Conservation (phyloP, 2,113 vertebrate genomes). For the Onychostoma macrolepis region DNA sequence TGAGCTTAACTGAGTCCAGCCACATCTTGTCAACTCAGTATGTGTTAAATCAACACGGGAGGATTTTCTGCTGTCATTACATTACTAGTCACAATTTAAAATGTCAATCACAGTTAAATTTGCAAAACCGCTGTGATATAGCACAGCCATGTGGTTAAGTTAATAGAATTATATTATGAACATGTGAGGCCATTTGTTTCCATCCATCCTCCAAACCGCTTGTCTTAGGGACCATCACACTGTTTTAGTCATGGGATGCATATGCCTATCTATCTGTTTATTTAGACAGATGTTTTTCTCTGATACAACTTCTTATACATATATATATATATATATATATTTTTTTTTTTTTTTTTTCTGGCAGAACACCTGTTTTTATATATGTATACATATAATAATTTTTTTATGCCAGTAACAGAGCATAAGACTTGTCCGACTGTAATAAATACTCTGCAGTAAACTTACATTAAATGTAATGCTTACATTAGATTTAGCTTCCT, state of each 20-base stretch:
- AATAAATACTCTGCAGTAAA: neutral
- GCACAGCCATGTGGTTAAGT: neutral
- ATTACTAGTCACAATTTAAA: neutral
- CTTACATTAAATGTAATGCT: neutral
- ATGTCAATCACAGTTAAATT: slow-evolving; percentile 1
- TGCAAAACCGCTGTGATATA: neutral
- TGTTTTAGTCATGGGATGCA: neutral
- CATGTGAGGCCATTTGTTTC: neutral
- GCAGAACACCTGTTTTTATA: neutral
- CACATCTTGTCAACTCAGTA: slow-evolving; percentile 11
- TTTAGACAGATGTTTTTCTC: neutral
- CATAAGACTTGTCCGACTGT: neutral
- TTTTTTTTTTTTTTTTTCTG: neutral
- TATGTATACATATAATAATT: neutral
- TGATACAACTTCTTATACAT: neutral
- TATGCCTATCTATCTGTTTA: neutral
- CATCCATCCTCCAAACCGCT: neutral
- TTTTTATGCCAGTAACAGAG: neutral
- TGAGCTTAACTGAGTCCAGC: slow-evolving; percentile 2
- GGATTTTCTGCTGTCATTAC: neutral
- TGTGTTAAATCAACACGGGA: neutral
- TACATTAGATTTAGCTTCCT: no score
- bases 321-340: neutral
- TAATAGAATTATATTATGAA: neutral
- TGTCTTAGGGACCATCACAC: neutral